Conservation (phyloP, 1,140 invertebrate genomes). For the Nasonia longicornis region DNA sequence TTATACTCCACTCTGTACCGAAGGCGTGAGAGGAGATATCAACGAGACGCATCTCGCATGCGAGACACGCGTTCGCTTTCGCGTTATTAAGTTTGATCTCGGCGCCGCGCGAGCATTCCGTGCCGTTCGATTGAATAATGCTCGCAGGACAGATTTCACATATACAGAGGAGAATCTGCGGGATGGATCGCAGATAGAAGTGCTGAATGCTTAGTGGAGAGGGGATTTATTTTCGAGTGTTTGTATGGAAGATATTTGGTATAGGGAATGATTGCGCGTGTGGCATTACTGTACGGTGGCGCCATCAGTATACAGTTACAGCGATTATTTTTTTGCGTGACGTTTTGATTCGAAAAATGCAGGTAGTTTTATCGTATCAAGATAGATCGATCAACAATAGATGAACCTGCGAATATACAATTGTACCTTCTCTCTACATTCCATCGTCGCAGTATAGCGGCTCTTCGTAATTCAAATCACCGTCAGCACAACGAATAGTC, state of each 20-base stretch:
- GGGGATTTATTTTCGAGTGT: not conserved
- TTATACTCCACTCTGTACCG: constrained; percentile 55
- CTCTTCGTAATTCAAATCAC: too few species aligned
- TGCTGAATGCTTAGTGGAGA: not conserved
- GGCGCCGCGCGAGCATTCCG: constrained; percentile 55
- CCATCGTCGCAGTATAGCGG: too few species aligned
- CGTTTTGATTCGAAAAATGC: too few species aligned
- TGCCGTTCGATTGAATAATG: constrained; percentile 63
- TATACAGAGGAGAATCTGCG: constrained; percentile 36
- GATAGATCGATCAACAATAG: too few species aligned
- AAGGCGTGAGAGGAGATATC: constrained; percentile 49
- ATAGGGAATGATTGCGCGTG: not conserved
- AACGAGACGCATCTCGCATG: constrained; percentile 55
- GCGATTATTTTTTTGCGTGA: not conserved
- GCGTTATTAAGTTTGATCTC: constrained; percentile 67
- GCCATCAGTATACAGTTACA: not conserved
- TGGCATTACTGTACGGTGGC: not conserved
- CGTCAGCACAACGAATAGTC: too few species aligned
- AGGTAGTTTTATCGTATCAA: too few species aligned
- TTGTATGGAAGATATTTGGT: not conserved
- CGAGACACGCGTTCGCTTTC: constrained; percentile 52
- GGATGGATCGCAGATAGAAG: not conserved
- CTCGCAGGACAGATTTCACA: constrained; percentile 62
- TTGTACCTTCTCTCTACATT: too few species aligned
- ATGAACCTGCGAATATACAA: too few species aligned